Evolutionary conservation across 1,140 invertebrate genomes (phyloP).

Genomic region (Ceratina calcarata): DNA sequence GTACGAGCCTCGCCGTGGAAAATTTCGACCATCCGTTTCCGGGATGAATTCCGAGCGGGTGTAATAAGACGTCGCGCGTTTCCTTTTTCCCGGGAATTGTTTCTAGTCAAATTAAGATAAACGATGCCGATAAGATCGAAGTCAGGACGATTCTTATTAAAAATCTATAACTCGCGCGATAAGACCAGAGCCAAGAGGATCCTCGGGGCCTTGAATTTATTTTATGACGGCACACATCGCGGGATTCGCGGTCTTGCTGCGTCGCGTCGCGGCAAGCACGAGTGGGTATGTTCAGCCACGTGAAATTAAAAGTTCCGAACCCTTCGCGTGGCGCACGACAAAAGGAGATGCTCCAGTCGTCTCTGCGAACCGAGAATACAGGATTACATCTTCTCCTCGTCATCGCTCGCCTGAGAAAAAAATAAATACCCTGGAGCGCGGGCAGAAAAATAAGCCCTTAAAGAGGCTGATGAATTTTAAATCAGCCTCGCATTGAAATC

Average conservation of each 20-base stretch:
- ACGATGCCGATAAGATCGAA: conserved; percentile 51
- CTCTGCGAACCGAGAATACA: conserved; percentile 58
- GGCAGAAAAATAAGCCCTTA: conserved; percentile 80
- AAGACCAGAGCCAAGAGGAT: neutral
- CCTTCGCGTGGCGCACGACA: conserved; percentile 31
- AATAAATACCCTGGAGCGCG: conserved; percentile 78
- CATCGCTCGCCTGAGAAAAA: conserved; percentile 56
- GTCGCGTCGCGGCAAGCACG: neutral
- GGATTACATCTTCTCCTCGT: conserved; percentile 61
- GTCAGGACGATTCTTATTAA: conserved; percentile 27
- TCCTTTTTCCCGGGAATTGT: conserved; percentile 32
- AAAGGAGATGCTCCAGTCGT: conserved; percentile 47
- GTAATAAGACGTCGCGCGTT: too few species aligned
- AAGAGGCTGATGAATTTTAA: conserved; percentile 81
- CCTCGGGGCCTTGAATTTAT: conserved; percentile 27
- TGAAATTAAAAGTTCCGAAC: conserved; percentile 60
- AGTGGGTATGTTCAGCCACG: conserved; percentile 32
- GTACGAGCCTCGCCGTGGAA: conserved; percentile 43
- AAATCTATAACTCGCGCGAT: conserved; percentile 47
- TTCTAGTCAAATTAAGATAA: conserved; percentile 57
- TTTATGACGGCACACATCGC: neutral
- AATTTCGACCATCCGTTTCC: conserved; percentile 42
- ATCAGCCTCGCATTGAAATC: conserved; percentile 79
- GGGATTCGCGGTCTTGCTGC: neutral
- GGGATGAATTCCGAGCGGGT: conserved; percentile 5